phyloP scores from a whole-genome alignment of 2,888 invertebrate species.

The Ypsolopha sequella region DNA sequence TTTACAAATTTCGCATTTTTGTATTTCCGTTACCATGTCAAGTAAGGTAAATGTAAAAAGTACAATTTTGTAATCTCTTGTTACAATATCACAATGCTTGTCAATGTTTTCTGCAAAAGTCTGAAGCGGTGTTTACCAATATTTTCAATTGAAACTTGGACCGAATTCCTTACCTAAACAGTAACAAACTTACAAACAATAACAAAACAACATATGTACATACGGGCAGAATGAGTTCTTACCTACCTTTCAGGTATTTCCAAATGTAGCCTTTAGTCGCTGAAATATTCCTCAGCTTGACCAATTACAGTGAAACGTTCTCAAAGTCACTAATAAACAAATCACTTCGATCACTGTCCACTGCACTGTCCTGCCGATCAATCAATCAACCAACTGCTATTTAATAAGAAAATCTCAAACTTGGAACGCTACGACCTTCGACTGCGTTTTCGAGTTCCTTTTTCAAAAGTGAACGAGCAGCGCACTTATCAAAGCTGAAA shows the following conservation, averaged over 20 bases:
- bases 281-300: constrained; percentile 61
- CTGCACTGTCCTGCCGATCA: constrained; percentile 23
- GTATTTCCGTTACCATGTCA: too few relatives aligned
- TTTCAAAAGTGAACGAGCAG: constrained; percentile 3
- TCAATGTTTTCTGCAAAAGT: too few relatives aligned
- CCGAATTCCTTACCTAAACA: constrained; percentile 23
- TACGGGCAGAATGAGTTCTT: neutral
- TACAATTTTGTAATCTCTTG: too few relatives aligned
- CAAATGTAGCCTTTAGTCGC: constrained; percentile 51
- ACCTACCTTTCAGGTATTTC: constrained; percentile 62
- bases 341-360: constrained; percentile 49
- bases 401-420: constrained; percentile 16
- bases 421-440: neutral
- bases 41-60: too few relatives aligned
- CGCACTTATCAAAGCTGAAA: constrained; percentile 49
- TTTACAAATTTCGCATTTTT: too few relatives aligned
- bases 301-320: constrained; percentile 36
- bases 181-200: constrained; percentile 13
- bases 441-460: neutral
- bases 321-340: constrained; percentile 29
- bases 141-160: constrained; percentile 29
- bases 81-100: too few relatives aligned
- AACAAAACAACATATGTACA: constrained; percentile 8
- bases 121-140: too few relatives aligned
- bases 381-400: constrained; percentile 18